Evolutionary conservation across 1,140 invertebrate species (phyloP).

Genomic region (Dreissena polymorpha): DNA sequence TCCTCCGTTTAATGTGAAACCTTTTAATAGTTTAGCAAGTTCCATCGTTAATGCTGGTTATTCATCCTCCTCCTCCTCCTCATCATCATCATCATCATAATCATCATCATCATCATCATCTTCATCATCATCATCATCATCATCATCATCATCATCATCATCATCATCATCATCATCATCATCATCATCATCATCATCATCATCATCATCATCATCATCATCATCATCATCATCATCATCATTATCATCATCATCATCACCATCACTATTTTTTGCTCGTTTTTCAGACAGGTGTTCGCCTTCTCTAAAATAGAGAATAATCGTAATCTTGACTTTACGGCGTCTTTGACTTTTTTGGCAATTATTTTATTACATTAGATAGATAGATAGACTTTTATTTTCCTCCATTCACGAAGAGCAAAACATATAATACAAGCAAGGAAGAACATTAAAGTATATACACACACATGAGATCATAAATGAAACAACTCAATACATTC

Average conservation of each 20-base stretch:
- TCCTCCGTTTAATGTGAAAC: too few relatives aligned
- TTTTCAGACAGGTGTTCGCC: not conserved
- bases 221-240: slow-evolving; percentile 54
- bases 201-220: slow-evolving; percentile 8
- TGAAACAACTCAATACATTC: too few relatives aligned
- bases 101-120: too few relatives aligned
- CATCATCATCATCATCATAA: too few relatives aligned
- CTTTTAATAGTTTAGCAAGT: too few relatives aligned
- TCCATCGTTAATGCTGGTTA: too few relatives aligned
- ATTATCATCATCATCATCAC: slow-evolving; percentile 8
- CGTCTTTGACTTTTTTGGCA: not conserved
- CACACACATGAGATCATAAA: too few relatives aligned
- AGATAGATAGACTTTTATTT: too few relatives aligned
- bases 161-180: slow-evolving; percentile 9
- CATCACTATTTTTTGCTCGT: not conserved
- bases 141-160: slow-evolving; percentile 11
- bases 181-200: slow-evolving; percentile 14
- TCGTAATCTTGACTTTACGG: not conserved
- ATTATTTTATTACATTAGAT: not conserved
- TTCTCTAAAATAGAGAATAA: not conserved
- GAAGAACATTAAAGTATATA: too few relatives aligned
- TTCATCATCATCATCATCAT: slow-evolving; percentile 11
- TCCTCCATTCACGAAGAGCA: too few relatives aligned
- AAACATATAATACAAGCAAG: too few relatives aligned
- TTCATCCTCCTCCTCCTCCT: too few relatives aligned